A percentile compares a stretch with the other conserved stretches of the same genome.
Evolutionary conservation across 2,113 vertebrate genomes (phyloP).

Genomic region (Steatornis caripensis): DNA sequence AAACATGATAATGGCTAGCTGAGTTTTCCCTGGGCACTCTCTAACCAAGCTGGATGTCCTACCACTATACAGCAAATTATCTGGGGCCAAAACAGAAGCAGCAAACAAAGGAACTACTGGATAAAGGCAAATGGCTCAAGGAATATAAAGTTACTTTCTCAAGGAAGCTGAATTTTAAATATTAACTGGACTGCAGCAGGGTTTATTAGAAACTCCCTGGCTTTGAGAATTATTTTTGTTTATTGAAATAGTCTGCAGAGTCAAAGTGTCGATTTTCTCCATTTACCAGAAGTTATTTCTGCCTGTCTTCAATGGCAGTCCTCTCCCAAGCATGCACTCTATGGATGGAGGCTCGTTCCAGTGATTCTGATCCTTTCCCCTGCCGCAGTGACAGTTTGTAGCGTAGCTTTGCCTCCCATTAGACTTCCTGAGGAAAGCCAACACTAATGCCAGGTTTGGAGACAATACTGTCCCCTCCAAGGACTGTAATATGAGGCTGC

Average conservation of each 20-base stretch:
- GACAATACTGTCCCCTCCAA: conserved; percentile 45
- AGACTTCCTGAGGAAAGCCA: conserved; percentile 41
- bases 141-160: not conserved
- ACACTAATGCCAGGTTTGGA: conserved; percentile 47
- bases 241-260: not conserved
- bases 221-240: not conserved
- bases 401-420: not conserved
- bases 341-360: not conserved
- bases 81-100: not conserved
- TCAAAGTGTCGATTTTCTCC: not conserved
- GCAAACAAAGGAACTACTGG: not conserved
- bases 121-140: not conserved
- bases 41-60: not conserved
- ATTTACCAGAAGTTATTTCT: not conserved
- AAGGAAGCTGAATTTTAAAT: not conserved
- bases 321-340: not conserved
- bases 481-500: conserved; percentile 28
- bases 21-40: not conserved
- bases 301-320: not conserved
- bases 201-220: not conserved
- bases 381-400: not conserved
- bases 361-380: not conserved
- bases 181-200: not conserved
- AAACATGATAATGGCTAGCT: not conserved
- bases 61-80: not conserved